Conservation (phyloP, 2,113 vertebrate species). For the Odontesthes bonariensis region DNA sequence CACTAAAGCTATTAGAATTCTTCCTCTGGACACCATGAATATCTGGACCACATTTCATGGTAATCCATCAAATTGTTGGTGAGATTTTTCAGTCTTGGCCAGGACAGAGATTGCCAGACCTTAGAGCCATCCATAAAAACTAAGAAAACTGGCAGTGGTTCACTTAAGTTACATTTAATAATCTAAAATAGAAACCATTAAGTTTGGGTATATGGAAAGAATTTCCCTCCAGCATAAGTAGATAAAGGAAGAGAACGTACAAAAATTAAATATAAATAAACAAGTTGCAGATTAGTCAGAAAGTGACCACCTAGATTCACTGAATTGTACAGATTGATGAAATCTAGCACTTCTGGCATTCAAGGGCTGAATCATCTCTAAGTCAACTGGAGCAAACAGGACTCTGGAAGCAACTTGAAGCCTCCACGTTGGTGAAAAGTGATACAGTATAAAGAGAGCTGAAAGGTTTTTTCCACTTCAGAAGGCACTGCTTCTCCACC, state of each 20-base stretch:
- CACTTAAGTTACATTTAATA: not conserved
- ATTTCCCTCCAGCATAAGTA: not conserved
- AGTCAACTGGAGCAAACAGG: conserved; percentile 56
- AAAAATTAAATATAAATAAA: not conserved
- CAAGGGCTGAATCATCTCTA: conserved; percentile 43
- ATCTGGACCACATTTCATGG: not conserved
- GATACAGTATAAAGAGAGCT: conserved; percentile 50
- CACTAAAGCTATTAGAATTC: conserved; percentile 1
- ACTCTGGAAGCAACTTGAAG: conserved; percentile 48
- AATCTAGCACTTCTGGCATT: conserved; percentile 32
- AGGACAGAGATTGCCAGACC: not conserved
- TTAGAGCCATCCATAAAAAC: not conserved
- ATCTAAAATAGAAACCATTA: not conserved
- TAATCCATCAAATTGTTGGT: not conserved
- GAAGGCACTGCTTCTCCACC: conserved; percentile 56
- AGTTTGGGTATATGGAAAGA: not conserved
- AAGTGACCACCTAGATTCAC: conserved; percentile 5
- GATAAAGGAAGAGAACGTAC: not conserved
- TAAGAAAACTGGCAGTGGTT: not conserved
- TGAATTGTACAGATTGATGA: conserved; percentile 30
- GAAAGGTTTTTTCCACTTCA: conserved; percentile 68
- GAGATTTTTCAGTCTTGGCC: not conserved
- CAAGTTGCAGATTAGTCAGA: not conserved
- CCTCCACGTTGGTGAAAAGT: conserved; percentile 47
- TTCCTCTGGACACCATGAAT: not conserved